phyloP scores from a whole-genome alignment of 2,113 vertebrate genomes.

The Esox niger region DNA sequence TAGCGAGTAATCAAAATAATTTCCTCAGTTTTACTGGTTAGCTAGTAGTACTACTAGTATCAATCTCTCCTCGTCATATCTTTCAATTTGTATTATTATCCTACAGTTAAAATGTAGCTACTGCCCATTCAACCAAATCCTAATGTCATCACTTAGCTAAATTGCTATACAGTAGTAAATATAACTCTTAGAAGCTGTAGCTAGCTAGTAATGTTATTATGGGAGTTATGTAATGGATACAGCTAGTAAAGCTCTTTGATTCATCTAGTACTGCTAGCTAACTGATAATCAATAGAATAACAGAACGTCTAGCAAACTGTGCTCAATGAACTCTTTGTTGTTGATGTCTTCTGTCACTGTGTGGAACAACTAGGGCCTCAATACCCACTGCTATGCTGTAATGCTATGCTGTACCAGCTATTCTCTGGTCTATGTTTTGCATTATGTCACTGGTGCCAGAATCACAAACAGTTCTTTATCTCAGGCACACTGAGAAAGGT shows the following conservation, averaged over 20 bases:
- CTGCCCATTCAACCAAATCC: too few relatives aligned
- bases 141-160: too few relatives aligned
- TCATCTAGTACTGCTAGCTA: neutral
- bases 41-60: too few relatives aligned
- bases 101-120: too few relatives aligned
- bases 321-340: constrained; percentile 14
- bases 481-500: constrained; percentile 11
- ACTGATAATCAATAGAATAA: constrained; percentile 46
- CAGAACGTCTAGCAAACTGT: constrained; percentile 3
- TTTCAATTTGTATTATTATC: too few relatives aligned
- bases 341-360: neutral
- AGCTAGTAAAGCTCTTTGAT: neutral
- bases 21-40: too few relatives aligned
- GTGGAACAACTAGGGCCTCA: neutral
- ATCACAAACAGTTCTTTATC: constrained; percentile 8
- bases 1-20: too few relatives aligned
- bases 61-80: too few relatives aligned
- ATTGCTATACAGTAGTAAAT: too few relatives aligned
- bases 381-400: neutral
- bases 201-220: too few relatives aligned
- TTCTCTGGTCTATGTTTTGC: constrained; percentile 2
- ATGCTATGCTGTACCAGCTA: constrained; percentile 22
- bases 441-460: neutral
- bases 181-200: too few relatives aligned
- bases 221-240: neutral